phyloP scores from a whole-genome alignment of 2,888 invertebrate genomes.

The Lasius fuliginosus region DNA sequence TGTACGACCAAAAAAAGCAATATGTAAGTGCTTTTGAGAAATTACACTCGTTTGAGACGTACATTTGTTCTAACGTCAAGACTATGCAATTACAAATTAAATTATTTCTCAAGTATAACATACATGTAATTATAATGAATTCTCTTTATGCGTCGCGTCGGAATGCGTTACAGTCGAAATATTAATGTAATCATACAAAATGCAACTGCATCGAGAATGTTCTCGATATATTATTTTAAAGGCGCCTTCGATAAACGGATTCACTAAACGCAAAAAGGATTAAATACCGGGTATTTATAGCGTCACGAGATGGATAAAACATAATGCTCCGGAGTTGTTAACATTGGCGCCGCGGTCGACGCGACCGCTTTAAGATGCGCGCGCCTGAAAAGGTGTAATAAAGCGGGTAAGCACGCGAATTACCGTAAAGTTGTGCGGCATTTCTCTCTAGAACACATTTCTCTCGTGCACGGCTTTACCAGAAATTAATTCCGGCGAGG shows the following conservation, averaged over 20 bases:
- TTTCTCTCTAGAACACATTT: constrained; percentile 62
- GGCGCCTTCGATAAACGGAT: constrained; percentile 2
- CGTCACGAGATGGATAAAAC: background rate
- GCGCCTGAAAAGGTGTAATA: constrained; percentile 29
- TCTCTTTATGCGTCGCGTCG: background rate
- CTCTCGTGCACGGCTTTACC: constrained; percentile 31
- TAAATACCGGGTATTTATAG: constrained; percentile 15
- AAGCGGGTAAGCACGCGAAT: constrained; percentile 51
- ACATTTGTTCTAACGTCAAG: background rate
- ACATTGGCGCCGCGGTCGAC: background rate
- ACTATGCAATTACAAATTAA: background rate
- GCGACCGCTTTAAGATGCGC: constrained; percentile 17
- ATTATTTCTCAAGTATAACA: background rate
- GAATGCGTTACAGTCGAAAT: background rate
- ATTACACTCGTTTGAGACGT: background rate
- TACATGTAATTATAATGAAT: background rate
- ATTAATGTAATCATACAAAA: constrained; percentile 22
- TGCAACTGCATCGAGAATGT: background rate
- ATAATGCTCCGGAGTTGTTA: background rate
- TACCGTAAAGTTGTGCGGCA: constrained; percentile 68
- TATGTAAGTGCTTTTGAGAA: background rate
- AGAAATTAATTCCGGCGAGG: constrained; percentile 30
- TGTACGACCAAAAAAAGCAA: background rate
- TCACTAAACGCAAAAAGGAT: background rate
- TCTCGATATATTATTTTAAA: constrained; percentile 2